phyloP scores from a whole-genome alignment of 2,888 invertebrate species.

The Fissipunctia ypsillon region DNA sequence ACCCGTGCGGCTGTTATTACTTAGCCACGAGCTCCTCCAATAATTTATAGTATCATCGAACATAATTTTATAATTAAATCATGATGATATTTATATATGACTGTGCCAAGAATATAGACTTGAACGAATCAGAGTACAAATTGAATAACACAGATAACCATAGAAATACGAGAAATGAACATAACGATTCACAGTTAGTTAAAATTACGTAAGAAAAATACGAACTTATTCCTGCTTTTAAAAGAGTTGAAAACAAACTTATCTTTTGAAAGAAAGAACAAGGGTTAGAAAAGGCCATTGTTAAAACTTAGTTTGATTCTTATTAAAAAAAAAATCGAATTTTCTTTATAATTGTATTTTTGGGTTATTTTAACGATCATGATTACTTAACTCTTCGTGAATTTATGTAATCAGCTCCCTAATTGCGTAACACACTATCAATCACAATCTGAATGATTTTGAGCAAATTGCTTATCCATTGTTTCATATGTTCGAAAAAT shows the following conservation, averaged over 20 bases:
- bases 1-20: too few relatives aligned
- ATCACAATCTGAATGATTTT: too few relatives aligned
- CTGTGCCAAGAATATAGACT: neutral
- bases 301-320: neutral
- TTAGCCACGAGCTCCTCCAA: too few relatives aligned
- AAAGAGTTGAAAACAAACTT: conserved; percentile 24
- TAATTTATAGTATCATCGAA: neutral
- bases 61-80: neutral
- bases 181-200: neutral
- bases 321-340: neutral
- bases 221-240: neutral
- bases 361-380: neutral
- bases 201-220: conserved; percentile 4
- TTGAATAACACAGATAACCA: neutral
- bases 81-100: neutral
- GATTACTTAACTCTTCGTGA: neutral
- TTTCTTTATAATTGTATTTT: neutral
- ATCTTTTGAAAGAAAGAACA: neutral
- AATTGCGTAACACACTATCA: too few relatives aligned
- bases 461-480: too few relatives aligned
- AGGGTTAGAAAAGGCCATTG: conserved; percentile 9
- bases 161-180: neutral
- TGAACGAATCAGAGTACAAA: neutral
- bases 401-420: neutral
- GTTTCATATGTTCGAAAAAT: too few relatives aligned